Percentiles rank a stretch among this genome's conserved stretches.
These are phyloP conservation scores for Pecten maximus DNA, from an alignment of 2,888 invertebrate genomes.

Conservation along the genomic window DNA sequence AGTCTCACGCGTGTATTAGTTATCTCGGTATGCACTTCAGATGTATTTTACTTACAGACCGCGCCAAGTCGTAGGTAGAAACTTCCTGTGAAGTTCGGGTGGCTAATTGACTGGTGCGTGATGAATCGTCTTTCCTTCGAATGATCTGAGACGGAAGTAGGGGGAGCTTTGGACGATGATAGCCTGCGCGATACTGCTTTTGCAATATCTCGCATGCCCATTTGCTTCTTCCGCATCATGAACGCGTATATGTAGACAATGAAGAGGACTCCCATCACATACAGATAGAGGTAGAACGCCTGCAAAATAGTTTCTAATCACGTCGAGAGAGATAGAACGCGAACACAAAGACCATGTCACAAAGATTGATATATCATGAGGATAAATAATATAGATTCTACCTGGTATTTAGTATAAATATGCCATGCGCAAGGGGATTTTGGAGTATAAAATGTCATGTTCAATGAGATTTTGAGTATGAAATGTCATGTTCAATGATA, in stretches of 20 bases:
- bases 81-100: conserved; percentile 60
- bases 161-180: conserved; percentile 43
- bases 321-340: too few relatives aligned
- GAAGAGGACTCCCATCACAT: conserved; percentile 65
- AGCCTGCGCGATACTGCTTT: conserved; percentile 47
- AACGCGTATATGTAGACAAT: conserved; percentile 66
- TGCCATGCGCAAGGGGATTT: too few relatives aligned
- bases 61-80: conserved; percentile 70
- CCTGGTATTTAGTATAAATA: too few relatives aligned
- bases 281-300: conserved; percentile 72
- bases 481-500: too few relatives aligned
- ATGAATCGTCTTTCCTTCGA: neutral
- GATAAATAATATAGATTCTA: too few relatives aligned
- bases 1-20: too few relatives aligned
- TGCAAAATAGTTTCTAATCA: conserved; percentile 52
- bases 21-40: too few relatives aligned
- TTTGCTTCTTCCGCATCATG: conserved; percentile 45
- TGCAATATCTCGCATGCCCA: neutral
- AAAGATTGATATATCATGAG: too few relatives aligned
- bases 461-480: too few relatives aligned
- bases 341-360: too few relatives aligned
- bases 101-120: neutral
- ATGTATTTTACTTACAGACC: conserved; percentile 58
- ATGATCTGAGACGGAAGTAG: neutral
- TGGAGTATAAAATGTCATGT: too few relatives aligned